These are phyloP conservation scores for Phymorhynchus buccinoides DNA, from an alignment of 1,140 invertebrate species.

Conservation along the genomic window DNA sequence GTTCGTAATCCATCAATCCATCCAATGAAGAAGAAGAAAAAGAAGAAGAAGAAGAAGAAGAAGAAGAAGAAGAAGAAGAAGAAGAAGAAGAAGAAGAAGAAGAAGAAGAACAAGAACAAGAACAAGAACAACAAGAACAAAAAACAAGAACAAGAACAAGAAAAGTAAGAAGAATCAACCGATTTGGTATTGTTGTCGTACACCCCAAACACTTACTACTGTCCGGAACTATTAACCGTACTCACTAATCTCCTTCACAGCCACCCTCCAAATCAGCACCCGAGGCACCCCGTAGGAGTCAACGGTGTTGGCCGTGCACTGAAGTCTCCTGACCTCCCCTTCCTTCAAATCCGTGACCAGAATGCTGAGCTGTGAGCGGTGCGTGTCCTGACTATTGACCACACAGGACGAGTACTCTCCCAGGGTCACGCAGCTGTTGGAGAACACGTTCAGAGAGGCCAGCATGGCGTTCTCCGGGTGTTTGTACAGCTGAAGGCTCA, in stretches of 20 bases:
- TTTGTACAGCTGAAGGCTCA: conserved; percentile 12
- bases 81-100: too few species aligned
- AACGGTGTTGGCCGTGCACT: conserved; percentile 11
- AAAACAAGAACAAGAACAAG: too few species aligned
- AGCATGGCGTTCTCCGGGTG: neutral
- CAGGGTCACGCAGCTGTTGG: neutral
- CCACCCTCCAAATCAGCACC: neutral
- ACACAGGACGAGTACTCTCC: conserved; percentile 16
- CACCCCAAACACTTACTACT: neutral
- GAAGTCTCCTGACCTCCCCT: neutral
- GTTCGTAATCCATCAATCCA: too few species aligned
- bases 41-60: too few species aligned
- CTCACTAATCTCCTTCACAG: neutral
- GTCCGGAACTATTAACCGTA: too few species aligned
- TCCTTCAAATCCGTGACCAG: conserved; percentile 15
- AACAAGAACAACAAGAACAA: too few species aligned
- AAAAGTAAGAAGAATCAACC: too few species aligned
- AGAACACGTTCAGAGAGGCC: neutral
- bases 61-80: too few species aligned
- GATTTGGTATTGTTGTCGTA: too few species aligned
- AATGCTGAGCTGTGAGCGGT: neutral
- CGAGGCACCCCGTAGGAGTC: neutral
- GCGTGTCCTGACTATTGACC: neutral
- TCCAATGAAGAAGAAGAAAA: too few species aligned
- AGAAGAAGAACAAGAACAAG: too few species aligned